A percentile compares a stretch with the other conserved stretches of the same genome.
These are phyloP conservation scores for Temnopleurus reevesii DNA, from an alignment of 53 echinoderm and acorn worm species.

Conservation along the genomic window DNA sequence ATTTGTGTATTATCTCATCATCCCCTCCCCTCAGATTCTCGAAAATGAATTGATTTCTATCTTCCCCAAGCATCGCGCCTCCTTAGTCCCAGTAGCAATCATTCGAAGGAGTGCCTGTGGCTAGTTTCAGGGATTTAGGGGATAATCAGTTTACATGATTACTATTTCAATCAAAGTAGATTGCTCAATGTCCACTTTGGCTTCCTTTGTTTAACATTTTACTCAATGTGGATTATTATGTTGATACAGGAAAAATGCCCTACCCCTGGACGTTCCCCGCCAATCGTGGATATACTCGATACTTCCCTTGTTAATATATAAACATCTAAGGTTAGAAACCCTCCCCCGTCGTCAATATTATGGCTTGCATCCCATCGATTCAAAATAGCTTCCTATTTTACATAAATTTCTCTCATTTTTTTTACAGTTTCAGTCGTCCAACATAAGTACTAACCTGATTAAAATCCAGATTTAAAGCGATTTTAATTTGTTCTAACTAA, in stretches of 20 bases:
- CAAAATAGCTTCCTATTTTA: no score
- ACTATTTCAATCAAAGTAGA: conserved; percentile 15
- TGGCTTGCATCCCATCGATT: no score
- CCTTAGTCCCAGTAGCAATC: conserved; percentile 22
- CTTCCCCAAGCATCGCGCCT: not conserved
- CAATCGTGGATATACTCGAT: no score
- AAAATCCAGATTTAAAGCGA: no score
- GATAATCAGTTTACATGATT: conserved; percentile 31
- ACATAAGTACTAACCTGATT: no score
- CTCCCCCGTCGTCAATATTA: no score
- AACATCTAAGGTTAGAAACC: no score
- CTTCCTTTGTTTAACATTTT: not conserved
- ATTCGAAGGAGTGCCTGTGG: not conserved
- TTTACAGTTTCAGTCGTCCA: no score
- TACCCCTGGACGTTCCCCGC: not conserved
- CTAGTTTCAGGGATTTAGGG: conserved; percentile 22
- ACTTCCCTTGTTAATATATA: no score
- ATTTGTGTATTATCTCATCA: conserved; percentile 29
- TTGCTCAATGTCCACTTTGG: not conserved
- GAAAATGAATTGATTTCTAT: conserved; percentile 29
- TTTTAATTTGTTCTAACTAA: no score
- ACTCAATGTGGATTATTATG: not conserved
- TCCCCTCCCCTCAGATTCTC: not conserved
- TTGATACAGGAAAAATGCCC: not conserved
- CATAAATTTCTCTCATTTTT: no score